Conservation (phyloP, 37 sponge, comb jelly and placozoan genomes). For the Lycopodina hypogea region DNA sequence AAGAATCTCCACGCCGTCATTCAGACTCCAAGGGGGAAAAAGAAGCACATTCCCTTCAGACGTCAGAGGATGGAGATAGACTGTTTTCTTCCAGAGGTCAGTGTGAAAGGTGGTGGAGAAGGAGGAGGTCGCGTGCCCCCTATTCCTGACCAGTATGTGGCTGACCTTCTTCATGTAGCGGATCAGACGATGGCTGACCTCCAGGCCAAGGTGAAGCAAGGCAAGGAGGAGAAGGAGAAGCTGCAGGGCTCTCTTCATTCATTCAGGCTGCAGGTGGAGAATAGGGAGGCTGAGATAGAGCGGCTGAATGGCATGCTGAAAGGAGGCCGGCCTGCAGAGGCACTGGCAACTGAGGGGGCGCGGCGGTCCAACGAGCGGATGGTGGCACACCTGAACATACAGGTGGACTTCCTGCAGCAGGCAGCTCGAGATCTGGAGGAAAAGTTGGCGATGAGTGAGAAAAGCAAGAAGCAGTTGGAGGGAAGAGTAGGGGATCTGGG, state of each 20-base stretch:
- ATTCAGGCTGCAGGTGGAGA: conserved; percentile 81
- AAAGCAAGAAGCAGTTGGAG: conserved; percentile 34
- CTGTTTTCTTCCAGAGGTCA: conserved; percentile 57
- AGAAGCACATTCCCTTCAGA: conserved; percentile 84
- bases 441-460: conserved; percentile 47
- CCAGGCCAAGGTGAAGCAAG: conserved; percentile 37
- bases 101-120: background rate
- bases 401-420: conserved; percentile 95
- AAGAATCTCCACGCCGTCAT: conserved; percentile 96
- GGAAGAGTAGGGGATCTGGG: conserved; percentile 49
- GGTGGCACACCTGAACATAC: conserved; percentile 96
- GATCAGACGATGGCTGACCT: conserved; percentile 79
- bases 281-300: conserved; percentile 91
- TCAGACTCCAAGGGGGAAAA: conserved; percentile 94
- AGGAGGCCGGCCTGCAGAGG: conserved; percentile 94
- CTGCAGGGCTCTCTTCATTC: conserved; percentile 42
- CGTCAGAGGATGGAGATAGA: conserved; percentile 96
- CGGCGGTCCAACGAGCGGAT: conserved; percentile 77
- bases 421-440: conserved; percentile 77
- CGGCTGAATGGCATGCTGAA: conserved; percentile 75
- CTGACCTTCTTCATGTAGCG: conserved; percentile 90
- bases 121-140: background rate
- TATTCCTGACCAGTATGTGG: conserved; percentile 83
- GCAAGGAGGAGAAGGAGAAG: conserved; percentile 54
- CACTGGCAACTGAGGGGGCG: conserved; percentile 77